Evolutionary conservation across 2,888 invertebrate species (phyloP).

Genomic region (Pollenia amentaria): DNA sequence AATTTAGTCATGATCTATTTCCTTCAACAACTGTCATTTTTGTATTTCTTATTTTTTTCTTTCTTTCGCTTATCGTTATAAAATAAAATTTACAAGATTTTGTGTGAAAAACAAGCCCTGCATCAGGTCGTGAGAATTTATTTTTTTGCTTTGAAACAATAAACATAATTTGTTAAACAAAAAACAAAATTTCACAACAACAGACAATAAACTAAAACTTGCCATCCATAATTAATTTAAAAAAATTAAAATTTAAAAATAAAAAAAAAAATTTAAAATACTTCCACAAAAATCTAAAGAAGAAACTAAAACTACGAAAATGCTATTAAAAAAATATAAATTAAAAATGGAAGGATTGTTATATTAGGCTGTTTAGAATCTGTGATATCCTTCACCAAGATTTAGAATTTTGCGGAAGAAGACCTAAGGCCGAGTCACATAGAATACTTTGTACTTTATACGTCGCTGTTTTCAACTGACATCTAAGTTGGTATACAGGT

Average conservation of each 20-base stretch:
- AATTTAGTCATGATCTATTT: constrained; percentile 50
- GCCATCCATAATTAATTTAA: constrained; percentile 28
- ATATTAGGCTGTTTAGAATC: no score
- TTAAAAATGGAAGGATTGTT: no score
- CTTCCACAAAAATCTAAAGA: no score
- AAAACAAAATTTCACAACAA: constrained; percentile 25
- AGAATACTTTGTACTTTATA: no score
- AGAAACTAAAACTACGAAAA: no score
- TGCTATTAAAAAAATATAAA: no score
- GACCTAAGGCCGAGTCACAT: no score
- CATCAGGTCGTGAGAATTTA: constrained; percentile 36
- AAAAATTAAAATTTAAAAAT: not conserved
- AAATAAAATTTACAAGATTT: not conserved
- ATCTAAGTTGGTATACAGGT: no score
- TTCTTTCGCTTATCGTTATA: not conserved
- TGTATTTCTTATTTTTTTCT: constrained; percentile 8
- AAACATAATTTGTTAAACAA: constrained; percentile 24
- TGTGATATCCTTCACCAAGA: no score
- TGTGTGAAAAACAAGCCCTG: constrained; percentile 34
- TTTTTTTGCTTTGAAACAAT: not conserved
- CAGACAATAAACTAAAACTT: constrained; percentile 15
- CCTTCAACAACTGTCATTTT: constrained; percentile 56
- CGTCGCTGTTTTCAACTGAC: no score
- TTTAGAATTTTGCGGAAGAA: no score
- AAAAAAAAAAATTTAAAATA: not conserved